Percentiles rank a stretch among this genome's conserved stretches.
phyloP scores from a whole-genome alignment of 2,888 invertebrate species.

The Willowsia nigromaculata region DNA sequence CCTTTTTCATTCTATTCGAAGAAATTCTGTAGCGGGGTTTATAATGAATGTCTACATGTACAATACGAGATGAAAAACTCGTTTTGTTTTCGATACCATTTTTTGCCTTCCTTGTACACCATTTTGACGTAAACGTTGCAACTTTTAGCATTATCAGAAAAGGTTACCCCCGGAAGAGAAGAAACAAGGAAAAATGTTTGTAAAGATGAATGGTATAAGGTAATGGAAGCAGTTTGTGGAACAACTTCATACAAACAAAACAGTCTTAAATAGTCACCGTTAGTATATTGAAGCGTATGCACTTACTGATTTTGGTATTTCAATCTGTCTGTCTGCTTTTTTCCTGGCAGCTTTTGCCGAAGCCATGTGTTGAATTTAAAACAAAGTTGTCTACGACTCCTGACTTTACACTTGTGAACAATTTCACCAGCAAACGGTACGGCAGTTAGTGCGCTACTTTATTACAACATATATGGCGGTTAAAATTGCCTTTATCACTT shows the following conservation, averaged over 20 bases:
- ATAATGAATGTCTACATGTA: neutral
- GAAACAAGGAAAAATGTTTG: constrained; percentile 24
- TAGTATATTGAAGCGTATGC: too few relatives aligned
- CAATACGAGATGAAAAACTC: constrained; percentile 44
- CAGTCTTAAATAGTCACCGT: constrained; percentile 30
- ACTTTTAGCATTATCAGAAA: constrained; percentile 32
- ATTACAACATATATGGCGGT: constrained; percentile 44
- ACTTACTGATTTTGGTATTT: too few relatives aligned
- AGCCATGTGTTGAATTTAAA: too few relatives aligned
- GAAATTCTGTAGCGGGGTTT: too few relatives aligned
- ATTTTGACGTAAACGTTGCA: constrained; percentile 27
- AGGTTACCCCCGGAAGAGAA: neutral
- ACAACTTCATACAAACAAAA: constrained; percentile 17
- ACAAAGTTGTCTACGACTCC: too few relatives aligned
- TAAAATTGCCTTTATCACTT: constrained; percentile 61
- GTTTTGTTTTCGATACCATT: constrained; percentile 37
- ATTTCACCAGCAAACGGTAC: too few relatives aligned
- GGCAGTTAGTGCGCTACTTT: too few relatives aligned
- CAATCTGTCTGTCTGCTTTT: too few relatives aligned
- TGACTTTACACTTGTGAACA: too few relatives aligned
- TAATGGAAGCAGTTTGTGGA: constrained; percentile 41
- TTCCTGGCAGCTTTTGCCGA: too few relatives aligned
- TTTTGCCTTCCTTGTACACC: neutral
- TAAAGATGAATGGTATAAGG: constrained; percentile 56
- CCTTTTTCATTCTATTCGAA: too few relatives aligned